phyloP scores from a whole-genome alignment of 2,797 vertebrate species.

The Pogoniulus pusillus region DNA sequence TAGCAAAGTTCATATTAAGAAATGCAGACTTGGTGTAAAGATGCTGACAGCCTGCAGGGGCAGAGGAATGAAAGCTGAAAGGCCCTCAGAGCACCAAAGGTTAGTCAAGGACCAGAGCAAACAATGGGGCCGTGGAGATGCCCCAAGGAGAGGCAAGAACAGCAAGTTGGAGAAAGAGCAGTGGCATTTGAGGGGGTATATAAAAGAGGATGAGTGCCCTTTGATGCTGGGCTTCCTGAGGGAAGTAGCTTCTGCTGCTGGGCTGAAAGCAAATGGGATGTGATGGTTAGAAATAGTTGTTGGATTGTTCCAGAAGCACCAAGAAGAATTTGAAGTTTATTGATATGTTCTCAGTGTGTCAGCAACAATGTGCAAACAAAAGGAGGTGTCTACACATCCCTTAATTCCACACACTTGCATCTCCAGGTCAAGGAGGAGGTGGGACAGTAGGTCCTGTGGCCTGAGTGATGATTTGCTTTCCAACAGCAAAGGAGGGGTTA shows the following conservation, averaged over 20 bases:
- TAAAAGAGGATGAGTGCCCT: too few relatives aligned
- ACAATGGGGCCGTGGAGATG: rapidly evolving
- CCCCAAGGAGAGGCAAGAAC: neutral
- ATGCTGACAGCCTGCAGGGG: neutral
- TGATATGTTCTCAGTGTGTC: neutral
- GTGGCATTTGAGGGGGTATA: neutral
- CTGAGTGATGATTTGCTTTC: neutral
- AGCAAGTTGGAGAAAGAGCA: neutral
- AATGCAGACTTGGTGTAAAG: neutral
- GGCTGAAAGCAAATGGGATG: neutral
- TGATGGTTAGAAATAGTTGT: neutral
- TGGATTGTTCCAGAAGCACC: neutral
- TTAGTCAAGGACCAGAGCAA: neutral
- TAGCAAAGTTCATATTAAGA: neutral
- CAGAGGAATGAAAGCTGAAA: neutral
- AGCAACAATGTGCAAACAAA: neutral
- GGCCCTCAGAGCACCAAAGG: neutral
- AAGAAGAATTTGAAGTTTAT: neutral
- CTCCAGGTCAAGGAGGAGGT: rapidly evolving
- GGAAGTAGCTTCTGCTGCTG: neutral
- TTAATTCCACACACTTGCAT: rapidly evolving
- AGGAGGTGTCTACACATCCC: rapidly evolving
- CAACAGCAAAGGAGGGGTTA: neutral
- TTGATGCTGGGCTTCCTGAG: neutral
- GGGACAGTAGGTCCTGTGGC: neutral